Conservation (phyloP, 2,113 vertebrate genomes). For the Mungos mungo region DNA sequence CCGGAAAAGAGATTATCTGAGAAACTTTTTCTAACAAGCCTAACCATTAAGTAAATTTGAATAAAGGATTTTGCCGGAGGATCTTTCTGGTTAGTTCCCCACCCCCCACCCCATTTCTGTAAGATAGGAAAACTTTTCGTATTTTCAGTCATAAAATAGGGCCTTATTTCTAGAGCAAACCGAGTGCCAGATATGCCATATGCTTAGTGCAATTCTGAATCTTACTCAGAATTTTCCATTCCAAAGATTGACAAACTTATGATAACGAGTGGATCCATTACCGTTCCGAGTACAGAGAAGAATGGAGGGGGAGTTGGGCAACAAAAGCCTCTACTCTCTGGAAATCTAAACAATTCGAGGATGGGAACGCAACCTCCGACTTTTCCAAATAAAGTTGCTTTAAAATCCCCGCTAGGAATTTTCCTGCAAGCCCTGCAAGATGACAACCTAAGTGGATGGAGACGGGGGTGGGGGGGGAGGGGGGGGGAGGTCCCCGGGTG, state of each 20-base stretch:
- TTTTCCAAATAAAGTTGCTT: slow-evolving; percentile 38
- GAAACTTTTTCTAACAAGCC: slow-evolving; percentile 53
- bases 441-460: slow-evolving; percentile 15
- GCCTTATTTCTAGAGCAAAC: slow-evolving; percentile 64
- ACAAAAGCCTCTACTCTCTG: not conserved
- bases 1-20: not conserved
- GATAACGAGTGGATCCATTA: not conserved
- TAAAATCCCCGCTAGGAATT: slow-evolving; percentile 51
- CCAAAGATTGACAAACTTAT: slow-evolving; percentile 53
- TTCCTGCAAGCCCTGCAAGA: slow-evolving; percentile 26
- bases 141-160: slow-evolving; percentile 60
- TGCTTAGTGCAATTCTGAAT: slow-evolving; percentile 69
- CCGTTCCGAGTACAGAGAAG: not conserved
- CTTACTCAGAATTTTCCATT: slow-evolving; percentile 73
- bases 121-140: slow-evolving; percentile 55
- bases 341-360: not conserved
- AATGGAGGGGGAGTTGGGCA: too few species aligned
- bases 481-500: not conserved
- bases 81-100: not conserved
- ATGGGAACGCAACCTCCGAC: not conserved
- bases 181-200: slow-evolving; percentile 67
- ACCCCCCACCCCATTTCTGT: not conserved
- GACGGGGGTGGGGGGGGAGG: rapidly evolving
- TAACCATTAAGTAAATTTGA: slow-evolving; percentile 31
- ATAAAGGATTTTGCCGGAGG: slow-evolving; percentile 38